Evolutionary conservation across 2,888 invertebrate species (phyloP), one percentile per base, ranked within the genome.

Genomic region (Dynastes maya): DNA sequence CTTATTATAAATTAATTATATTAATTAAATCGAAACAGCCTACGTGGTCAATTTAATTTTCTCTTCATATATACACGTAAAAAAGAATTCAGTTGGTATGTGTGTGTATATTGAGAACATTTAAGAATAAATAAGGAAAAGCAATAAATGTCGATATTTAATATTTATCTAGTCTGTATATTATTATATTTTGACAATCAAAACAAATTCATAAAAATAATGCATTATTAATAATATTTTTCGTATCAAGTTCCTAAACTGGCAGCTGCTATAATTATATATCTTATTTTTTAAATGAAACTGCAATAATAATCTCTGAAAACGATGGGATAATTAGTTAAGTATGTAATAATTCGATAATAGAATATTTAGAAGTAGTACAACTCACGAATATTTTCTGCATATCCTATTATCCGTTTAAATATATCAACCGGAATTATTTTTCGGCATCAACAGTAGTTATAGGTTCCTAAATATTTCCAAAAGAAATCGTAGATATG

Each of bases 141-240:
- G 72, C 72, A 72, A 72, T 72, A 40, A 72, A 72, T 61, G 72
- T 72, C 72, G 61, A 72, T 72, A 72, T 61, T 72, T 32, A 68
- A 2, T 68, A 40, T 72, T 32, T 72, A 61, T 61, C 72, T 72
- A 72, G 72, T 72, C 72, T 61, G 1, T 22, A 55, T 55, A 55
- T 55, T 27, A 37, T 16, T 68, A 49, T 68, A 68, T 61, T 61
- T 72, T 27, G 72, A 61, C 72, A 72, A 72, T 72, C 72, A 72
- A n/a, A 16, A 11, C 45, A 45, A 71, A 71, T 22, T 61, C 55
- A 55, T 27, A 55, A 55, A 32, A 29, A 6, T n/a, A 11, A 27
- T 61, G 61, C 32, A 61, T 72, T 72, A 55, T 53, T 65, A 55
- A 55, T 71, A 32, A 32, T 71, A 55, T 32, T 72, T 61, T 8